Evolutionary conservation across 2,113 vertebrate species (phyloP).

Genomic region (Passer domesticus): DNA sequence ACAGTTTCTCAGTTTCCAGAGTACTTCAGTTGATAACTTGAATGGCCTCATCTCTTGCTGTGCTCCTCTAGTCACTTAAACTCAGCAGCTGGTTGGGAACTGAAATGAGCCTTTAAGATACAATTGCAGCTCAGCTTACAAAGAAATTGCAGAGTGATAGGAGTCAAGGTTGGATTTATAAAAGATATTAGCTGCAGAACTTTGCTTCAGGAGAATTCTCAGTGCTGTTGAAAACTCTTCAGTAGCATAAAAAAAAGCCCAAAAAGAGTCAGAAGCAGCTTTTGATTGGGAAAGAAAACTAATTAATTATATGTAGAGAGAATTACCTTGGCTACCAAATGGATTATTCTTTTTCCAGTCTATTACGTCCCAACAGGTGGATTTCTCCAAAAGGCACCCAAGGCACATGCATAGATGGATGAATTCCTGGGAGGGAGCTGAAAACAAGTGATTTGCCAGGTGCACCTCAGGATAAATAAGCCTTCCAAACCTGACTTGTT

Average conservation of each 20-base stretch:
- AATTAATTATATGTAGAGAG: background rate
- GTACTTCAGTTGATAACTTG: background rate
- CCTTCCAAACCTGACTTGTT: background rate
- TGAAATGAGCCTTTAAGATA: background rate
- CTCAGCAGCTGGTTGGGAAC: background rate
- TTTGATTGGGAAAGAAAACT: background rate
- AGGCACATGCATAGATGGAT: background rate
- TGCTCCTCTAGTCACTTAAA: background rate
- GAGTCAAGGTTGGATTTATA: background rate
- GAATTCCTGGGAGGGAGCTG: background rate
- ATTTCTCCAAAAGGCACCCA: background rate
- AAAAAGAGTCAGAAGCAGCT: background rate
- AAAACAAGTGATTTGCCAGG: slow-evolving; percentile 1
- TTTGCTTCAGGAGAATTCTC: background rate
- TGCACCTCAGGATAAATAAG: slow-evolving; percentile 5
- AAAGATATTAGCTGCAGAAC: background rate
- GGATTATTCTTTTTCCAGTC: background rate
- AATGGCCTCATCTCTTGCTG: background rate
- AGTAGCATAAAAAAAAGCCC: background rate
- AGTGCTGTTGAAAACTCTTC: background rate
- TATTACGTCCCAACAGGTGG: background rate
- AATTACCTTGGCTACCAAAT: background rate
- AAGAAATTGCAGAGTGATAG: background rate
- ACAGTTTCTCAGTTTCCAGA: background rate
- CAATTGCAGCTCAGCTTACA: background rate